Percentiles rank a stretch among this genome's conserved stretches.
phyloP scores from a whole-genome alignment of 2,888 invertebrate genomes.

The Aphodius granarius region DNA sequence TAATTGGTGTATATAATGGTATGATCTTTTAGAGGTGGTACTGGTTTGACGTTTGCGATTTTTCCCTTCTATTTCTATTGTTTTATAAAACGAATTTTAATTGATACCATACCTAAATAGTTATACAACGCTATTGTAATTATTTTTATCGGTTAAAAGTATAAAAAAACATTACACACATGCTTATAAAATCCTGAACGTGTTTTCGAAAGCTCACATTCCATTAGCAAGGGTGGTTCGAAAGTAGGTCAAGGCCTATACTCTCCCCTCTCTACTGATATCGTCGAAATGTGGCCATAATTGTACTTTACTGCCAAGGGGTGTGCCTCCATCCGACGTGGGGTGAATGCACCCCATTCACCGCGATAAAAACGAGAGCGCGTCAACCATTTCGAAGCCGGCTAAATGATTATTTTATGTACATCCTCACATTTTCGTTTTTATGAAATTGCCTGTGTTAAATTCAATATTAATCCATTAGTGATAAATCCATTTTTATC shows the following conservation, averaged over 20 bases:
- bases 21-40: neutral
- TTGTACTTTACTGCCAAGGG: neutral
- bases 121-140: no score
- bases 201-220: no score
- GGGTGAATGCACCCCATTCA: neutral
- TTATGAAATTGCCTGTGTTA: neutral
- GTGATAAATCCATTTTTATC: no score
- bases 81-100: no score
- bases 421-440: neutral
- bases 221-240: neutral
- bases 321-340: neutral
- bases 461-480: neutral
- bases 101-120: no score
- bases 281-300: neutral
- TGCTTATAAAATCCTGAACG: no score
- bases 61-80: neutral
- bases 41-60: neutral
- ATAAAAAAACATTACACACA: no score
- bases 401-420: neutral
- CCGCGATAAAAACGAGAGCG: neutral
- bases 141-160: no score
- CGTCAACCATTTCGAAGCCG: neutral
- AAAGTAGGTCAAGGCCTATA: neutral
- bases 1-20: neutral
- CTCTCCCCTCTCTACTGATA: neutral